These are phyloP conservation scores for Toxostoma redivivum DNA, from an alignment of 2,113 vertebrate species.

Conservation along the genomic window DNA sequence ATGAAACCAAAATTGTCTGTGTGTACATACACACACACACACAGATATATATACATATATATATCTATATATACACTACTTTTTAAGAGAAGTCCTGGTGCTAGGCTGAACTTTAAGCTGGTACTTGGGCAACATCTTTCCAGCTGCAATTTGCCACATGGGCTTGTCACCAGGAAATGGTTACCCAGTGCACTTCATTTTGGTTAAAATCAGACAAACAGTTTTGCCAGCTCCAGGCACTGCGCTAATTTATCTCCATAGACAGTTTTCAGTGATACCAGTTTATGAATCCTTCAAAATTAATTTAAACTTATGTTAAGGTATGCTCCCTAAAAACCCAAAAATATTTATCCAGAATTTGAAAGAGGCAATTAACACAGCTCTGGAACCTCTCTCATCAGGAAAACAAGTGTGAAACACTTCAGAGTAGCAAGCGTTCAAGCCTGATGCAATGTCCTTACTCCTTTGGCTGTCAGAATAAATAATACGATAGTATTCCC, in stretches of 20 bases:
- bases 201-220: constrained; percentile 56
- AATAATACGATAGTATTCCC: not conserved
- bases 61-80: not conserved
- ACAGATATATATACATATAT: not conserved
- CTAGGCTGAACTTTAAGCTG: constrained; percentile 77
- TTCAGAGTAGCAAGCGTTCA: constrained; percentile 1
- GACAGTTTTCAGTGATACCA: not conserved
- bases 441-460: not conserved
- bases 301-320: not conserved
- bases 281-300: not conserved
- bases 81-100: constrained; percentile 60
- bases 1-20: not conserved
- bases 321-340: not conserved
- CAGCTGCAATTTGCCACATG: constrained; percentile 74
- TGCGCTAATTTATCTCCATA: not conserved
- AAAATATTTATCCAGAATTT: constrained; percentile 40
- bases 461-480: constrained; percentile 14
- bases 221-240: constrained; percentile 44
- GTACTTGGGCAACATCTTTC: constrained; percentile 68
- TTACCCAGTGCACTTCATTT: constrained; percentile 60
- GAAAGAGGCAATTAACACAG: constrained; percentile 75
- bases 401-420: not conserved
- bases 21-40: not conserved
- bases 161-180: constrained; percentile 66
- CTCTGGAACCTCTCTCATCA: constrained; percentile 57